Evolutionary conservation across 2,797 vertebrate species (phyloP).

Genomic region (Gallinago solitaria): DNA sequence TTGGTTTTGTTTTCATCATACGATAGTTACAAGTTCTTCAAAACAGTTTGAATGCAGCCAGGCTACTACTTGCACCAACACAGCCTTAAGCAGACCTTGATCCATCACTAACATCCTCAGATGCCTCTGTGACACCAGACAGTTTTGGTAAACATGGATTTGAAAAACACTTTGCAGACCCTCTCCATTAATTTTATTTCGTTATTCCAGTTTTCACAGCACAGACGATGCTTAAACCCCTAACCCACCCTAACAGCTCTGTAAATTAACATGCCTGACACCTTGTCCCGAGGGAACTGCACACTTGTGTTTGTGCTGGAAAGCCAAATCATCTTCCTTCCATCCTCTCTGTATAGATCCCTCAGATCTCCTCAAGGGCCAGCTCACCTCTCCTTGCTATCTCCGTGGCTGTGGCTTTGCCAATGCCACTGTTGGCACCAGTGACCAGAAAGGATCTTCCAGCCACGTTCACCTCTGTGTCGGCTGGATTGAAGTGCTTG

Average conservation of each 20-base stretch:
- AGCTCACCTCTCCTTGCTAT: slow-evolving; percentile 81
- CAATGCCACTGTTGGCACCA: slow-evolving; percentile 84
- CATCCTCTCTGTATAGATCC: rapidly evolving
- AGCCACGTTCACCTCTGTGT: slow-evolving; percentile 80
- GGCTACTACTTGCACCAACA: not conserved
- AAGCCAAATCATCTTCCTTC: not conserved
- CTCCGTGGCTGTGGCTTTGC: slow-evolving; percentile 81
- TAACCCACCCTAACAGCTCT: not conserved
- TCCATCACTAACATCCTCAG: not conserved
- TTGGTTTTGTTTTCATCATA: not conserved
- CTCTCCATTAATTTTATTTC: not conserved
- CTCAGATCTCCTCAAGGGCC: rapidly evolving
- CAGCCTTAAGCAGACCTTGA: not conserved
- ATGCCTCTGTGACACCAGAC: not conserved
- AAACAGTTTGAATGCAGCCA: not conserved
- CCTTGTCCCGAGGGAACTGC: rapidly evolving
- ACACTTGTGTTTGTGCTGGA: rapidly evolving
- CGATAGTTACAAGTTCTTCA: not conserved
- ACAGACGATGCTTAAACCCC: not conserved
- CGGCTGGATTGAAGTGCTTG: slow-evolving; percentile 75
- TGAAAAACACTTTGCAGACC: not conserved
- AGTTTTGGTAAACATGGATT: not conserved
- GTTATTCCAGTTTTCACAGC: not conserved
- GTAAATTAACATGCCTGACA: not conserved
- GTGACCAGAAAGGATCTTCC: slow-evolving; percentile 84